phyloP scores from a whole-genome alignment of 1,140 invertebrate genomes.

The Diabrotica virgifera region DNA sequence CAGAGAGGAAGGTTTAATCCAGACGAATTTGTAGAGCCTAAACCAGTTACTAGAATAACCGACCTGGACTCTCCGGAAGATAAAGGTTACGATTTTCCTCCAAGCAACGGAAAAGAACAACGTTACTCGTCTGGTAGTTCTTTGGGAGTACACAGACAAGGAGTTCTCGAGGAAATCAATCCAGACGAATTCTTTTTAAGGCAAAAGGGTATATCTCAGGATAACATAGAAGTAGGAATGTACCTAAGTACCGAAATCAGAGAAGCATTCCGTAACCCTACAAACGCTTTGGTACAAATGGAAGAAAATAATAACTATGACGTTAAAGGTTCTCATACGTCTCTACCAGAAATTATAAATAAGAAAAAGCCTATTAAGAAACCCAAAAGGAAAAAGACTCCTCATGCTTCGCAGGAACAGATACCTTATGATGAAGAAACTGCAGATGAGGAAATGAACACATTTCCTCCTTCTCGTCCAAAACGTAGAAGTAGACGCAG shows the following conservation, averaged over 20 bases:
- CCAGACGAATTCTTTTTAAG: constrained; percentile 83
- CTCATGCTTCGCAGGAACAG: constrained; percentile 44
- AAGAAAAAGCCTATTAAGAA: constrained; percentile 44
- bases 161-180: constrained; percentile 78
- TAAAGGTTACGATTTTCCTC: constrained; percentile 20
- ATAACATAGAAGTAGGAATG: constrained; percentile 72
- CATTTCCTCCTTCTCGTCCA: constrained; percentile 46
- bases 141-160: constrained; percentile 42
- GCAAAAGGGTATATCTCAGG: constrained; percentile 74
- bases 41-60: constrained; percentile 11
- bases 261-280: constrained; percentile 69
- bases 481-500: constrained; percentile 42
- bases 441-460: constrained; percentile 36
- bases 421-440: constrained; percentile 38
- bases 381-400: constrained; percentile 47
- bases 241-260: constrained; percentile 75
- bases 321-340: constrained; percentile 34
- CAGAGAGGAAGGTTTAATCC: constrained; percentile 48
- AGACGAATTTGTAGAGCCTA: constrained; percentile 29
- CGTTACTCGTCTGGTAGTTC: constrained; percentile 32
- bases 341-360: constrained; percentile 33
- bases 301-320: constrained; percentile 48
- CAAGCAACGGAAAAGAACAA: constrained; percentile 26
- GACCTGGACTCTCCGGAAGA: constrained; percentile 19
- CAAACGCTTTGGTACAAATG: constrained; percentile 60